Evolutionary conservation across 2,888 invertebrate genomes (phyloP).

Genomic region (Dorcus hopei): DNA sequence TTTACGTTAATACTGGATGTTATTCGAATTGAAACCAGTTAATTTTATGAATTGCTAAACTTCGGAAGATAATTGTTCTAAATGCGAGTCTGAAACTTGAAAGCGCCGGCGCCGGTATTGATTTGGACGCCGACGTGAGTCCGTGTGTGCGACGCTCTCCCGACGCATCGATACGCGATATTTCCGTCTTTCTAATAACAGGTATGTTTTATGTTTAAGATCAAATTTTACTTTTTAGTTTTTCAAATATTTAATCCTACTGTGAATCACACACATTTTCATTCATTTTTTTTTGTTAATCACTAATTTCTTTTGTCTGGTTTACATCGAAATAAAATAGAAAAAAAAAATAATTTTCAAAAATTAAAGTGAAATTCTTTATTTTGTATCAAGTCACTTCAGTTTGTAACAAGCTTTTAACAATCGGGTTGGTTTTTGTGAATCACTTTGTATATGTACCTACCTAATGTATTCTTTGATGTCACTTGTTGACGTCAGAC

Average conservation of each 20-base stretch:
- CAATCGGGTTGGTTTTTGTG: too few species aligned
- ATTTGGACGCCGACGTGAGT: slow-evolving; percentile 41
- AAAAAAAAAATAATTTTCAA: neutral
- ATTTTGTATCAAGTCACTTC: too few species aligned
- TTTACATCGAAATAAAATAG: neutral
- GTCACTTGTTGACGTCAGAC: too few species aligned
- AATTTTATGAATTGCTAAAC: too few species aligned
- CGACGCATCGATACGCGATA: slow-evolving; percentile 35
- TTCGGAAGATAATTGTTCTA: too few species aligned
- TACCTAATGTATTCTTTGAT: too few species aligned
- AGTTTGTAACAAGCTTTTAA: too few species aligned
- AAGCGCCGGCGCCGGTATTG: slow-evolving; percentile 46
- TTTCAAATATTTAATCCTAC: neutral
- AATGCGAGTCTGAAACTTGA: slow-evolving; percentile 2
- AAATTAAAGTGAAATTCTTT: too few species aligned
- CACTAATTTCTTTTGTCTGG: neutral
- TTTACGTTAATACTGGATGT: too few species aligned
- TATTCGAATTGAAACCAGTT: too few species aligned
- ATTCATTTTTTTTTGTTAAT: neutral
- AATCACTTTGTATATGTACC: too few species aligned
- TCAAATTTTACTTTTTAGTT: neutral
- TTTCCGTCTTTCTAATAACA: slow-evolving; percentile 30
- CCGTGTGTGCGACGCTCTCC: slow-evolving; percentile 39
- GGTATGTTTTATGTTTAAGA: slow-evolving; percentile 3
- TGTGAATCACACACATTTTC: neutral